A percentile compares a stretch with the other conserved stretches of the same genome.
Conservation (phyloP, 2,888 invertebrate genomes). For the Plagiodera versicolora region DNA sequence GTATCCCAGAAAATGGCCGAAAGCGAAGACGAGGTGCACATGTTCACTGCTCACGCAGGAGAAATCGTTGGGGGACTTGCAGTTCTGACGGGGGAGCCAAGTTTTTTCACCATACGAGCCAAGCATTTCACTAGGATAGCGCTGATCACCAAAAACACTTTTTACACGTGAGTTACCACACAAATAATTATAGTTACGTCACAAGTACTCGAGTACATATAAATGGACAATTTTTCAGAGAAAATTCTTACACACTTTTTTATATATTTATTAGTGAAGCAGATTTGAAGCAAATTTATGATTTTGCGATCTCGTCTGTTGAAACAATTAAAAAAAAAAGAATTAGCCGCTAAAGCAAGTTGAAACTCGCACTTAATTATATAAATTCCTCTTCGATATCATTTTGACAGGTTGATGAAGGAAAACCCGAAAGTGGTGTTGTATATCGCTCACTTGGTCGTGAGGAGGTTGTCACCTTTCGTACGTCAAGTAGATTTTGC, state of each 20-base stretch:
- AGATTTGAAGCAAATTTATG: no score
- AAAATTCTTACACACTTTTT: no score
- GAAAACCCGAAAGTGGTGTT: slow-evolving; percentile 84
- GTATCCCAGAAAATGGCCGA: slow-evolving; percentile 73
- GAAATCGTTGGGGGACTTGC: slow-evolving; percentile 95
- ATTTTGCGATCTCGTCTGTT: no score
- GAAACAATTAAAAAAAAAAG: no score
- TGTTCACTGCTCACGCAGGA: slow-evolving; percentile 86
- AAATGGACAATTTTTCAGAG: no score
- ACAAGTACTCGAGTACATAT: no score
- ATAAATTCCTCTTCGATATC: no score
- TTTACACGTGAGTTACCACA: slow-evolving; percentile 64
- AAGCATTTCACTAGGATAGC: slow-evolving; percentile 85
- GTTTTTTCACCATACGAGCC: slow-evolving; percentile 92
- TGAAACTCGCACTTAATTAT: no score
- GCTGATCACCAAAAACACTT: slow-evolving; percentile 78
- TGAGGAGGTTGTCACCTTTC: slow-evolving; percentile 88
- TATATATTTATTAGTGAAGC: no score
- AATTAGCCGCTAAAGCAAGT: no score
- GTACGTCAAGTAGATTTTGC: slow-evolving; percentile 88
- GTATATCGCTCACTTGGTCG: slow-evolving; percentile 89
- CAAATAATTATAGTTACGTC: no score
- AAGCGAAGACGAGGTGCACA: slow-evolving; percentile 74
- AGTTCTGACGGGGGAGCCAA: slow-evolving; percentile 95
- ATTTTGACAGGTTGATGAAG: slow-evolving; percentile 81